Evolutionary conservation across 1,140 invertebrate genomes (phyloP), one percentile per base, ranked within the genome.

Genomic region (Dryas iulia): DNA sequence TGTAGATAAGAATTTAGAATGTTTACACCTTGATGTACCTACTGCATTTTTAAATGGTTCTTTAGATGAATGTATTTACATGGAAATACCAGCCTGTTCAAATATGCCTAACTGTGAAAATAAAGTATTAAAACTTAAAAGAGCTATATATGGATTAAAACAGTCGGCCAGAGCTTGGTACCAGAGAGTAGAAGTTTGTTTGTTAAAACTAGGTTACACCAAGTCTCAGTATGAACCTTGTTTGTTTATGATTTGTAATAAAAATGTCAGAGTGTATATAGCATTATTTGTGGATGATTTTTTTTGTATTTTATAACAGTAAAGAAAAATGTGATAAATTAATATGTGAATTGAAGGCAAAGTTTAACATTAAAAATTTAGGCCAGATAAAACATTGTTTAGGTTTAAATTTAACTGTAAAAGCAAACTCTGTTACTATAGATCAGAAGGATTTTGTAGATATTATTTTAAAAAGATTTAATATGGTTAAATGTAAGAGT

Each of bases 271-370:
- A 31, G 30, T 31, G 5, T 31, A 31, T 21, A 58, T 30, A 26
- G 56, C 56, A 14, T 30, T 58, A 5, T 58, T 58, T 58, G 56
- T 58, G 11, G 56, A 58, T 28, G 56, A 58, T 58, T 58, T 26
- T 57, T 57, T 26, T 26, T n/a, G 12, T 57, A 28, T 58, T 58
- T 18, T 58, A 14, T 6, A 58, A 58, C 26, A 14, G 56, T 58
- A 4, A 31, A 10, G 10, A 8, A 8, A 31, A 4, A 6, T 31
- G 8, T 31, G 30, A 31, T 8, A 1, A 31, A 31, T 10, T 31
- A 7, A 31, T 31, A 1, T 8, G 10, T 7, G 30, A 31, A 10
- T 10, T 31, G 10, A 8, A 8, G 5, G 30, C 1, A 10, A 31
- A 31, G 10, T 31, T 31, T 31, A 7, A 8, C 1, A 54, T 54